phyloP scores from a whole-genome alignment of 1,140 invertebrate species.

The Cotesia glomerata region DNA sequence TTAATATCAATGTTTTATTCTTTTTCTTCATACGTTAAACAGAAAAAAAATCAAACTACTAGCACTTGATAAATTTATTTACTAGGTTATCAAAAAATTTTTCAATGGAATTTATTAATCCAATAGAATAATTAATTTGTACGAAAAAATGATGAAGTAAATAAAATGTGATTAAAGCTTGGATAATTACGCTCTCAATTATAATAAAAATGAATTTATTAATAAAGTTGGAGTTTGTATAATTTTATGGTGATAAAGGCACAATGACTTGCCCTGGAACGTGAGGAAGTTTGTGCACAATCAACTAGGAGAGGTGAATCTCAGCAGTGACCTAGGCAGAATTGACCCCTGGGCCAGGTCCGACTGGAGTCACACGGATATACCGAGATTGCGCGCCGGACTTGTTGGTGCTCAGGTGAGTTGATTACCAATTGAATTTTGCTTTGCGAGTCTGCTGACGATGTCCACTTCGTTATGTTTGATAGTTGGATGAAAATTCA shows the following conservation, averaged over 20 bases:
- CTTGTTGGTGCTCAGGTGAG: constrained; percentile 79
- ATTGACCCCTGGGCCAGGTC: constrained; percentile 81
- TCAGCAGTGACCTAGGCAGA: constrained; percentile 75
- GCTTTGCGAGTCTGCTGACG: background rate
- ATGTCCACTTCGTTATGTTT: background rate
- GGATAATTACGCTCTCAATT: too few species aligned
- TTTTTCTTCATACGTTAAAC: too few species aligned
- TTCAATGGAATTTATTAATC: too few species aligned
- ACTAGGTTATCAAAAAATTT: too few species aligned
- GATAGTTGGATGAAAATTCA: background rate
- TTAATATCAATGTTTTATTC: too few species aligned
- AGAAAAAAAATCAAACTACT: too few species aligned
- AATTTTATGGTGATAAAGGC: constrained; percentile 63
- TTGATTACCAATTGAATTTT: constrained; percentile 24
- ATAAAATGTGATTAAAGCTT: too few species aligned
- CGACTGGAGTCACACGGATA: constrained; percentile 88
- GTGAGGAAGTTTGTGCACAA: constrained; percentile 83
- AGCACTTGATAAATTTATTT: too few species aligned
- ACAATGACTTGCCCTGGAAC: constrained; percentile 89
- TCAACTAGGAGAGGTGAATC: constrained; percentile 79
- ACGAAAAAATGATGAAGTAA: too few species aligned
- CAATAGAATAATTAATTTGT: too few species aligned
- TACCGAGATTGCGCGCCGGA: constrained; percentile 80
- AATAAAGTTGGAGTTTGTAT: background rate
- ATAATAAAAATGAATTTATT: too few species aligned